phyloP scores from a whole-genome alignment of 2,797 vertebrate species.

The Enteromius trimaculatus region DNA sequence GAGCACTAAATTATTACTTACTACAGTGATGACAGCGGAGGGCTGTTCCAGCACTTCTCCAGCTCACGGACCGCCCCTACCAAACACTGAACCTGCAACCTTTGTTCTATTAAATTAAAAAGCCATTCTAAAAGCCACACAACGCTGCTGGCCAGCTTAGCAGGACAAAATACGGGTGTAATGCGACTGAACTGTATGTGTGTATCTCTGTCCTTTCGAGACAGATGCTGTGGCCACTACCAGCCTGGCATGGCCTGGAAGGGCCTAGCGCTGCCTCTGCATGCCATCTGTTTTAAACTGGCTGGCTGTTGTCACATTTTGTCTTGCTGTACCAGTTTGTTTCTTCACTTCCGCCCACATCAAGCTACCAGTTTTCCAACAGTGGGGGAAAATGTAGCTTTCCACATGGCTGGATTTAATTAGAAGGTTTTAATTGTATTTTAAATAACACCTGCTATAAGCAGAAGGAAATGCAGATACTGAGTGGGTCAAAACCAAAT shows the following conservation, averaged over 20 bases:
- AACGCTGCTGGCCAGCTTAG: not conserved
- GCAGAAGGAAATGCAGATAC: constrained; percentile 22
- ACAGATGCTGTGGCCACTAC: constrained; percentile 71
- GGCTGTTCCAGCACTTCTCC: not conserved
- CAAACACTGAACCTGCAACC: constrained; percentile 13
- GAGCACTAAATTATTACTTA: constrained; percentile 13
- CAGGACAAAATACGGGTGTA: constrained; percentile 7
- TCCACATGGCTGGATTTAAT: constrained; percentile 36
- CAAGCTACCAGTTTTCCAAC: constrained; percentile 29
- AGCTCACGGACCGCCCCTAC: constrained; percentile 3
- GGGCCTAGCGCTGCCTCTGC: constrained; percentile 69
- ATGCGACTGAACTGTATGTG: constrained; percentile 25
- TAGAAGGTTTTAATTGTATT: constrained; percentile 28
- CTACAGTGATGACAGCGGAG: not conserved
- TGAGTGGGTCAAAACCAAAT: constrained; percentile 21
- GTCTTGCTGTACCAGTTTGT: constrained; percentile 58
- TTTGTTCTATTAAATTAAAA: constrained; percentile 8
- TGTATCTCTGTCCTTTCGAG: constrained; percentile 40
- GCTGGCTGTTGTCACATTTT: constrained; percentile 57
- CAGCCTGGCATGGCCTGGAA: constrained; percentile 70
- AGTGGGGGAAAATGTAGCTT: constrained; percentile 1
- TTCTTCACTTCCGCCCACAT: constrained; percentile 26
- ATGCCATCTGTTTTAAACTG: constrained; percentile 76
- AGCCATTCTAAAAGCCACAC: not conserved
- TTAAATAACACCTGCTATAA: constrained; percentile 4